phyloP scores from a whole-genome alignment of 2,113 vertebrate species.

The Pygoscelis antarcticus region DNA sequence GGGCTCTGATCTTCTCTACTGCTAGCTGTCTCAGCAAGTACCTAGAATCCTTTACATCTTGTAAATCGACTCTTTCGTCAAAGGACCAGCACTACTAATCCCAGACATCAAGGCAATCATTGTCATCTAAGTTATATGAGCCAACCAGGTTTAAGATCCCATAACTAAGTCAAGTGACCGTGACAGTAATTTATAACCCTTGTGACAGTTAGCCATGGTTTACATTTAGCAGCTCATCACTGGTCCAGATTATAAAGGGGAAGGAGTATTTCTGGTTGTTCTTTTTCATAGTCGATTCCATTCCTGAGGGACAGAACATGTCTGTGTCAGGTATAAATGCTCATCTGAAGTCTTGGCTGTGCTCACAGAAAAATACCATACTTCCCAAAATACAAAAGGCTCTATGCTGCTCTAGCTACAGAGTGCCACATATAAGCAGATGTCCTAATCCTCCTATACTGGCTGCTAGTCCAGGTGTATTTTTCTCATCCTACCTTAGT shows the following conservation, averaged over 20 bases:
- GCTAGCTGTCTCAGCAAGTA: not conserved
- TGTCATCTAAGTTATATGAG: not conserved
- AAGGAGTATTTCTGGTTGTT: not conserved
- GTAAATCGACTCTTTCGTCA: not conserved
- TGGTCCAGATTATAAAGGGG: not conserved
- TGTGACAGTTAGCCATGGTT: not conserved
- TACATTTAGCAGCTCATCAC: not conserved
- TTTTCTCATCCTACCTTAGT: not conserved
- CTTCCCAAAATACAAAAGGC: not conserved
- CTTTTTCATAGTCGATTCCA: not conserved
- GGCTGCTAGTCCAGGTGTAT: fast-evolving
- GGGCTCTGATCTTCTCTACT: not conserved
- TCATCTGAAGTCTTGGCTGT: not conserved
- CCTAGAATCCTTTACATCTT: not conserved
- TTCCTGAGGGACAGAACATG: not conserved
- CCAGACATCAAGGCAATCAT: not conserved
- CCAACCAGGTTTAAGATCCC: not conserved
- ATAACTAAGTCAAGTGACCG: not conserved
- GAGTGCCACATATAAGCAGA: not conserved
- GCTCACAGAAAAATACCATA: not conserved
- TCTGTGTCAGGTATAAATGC: fast-evolving
- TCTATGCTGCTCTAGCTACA: not conserved
- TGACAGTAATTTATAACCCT: not conserved
- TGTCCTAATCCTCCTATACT: not conserved
- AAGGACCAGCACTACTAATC: not conserved